These are phyloP conservation scores for Sminthurides aquaticus DNA, from an alignment of 2,888 invertebrate genomes.

Conservation along the genomic window DNA sequence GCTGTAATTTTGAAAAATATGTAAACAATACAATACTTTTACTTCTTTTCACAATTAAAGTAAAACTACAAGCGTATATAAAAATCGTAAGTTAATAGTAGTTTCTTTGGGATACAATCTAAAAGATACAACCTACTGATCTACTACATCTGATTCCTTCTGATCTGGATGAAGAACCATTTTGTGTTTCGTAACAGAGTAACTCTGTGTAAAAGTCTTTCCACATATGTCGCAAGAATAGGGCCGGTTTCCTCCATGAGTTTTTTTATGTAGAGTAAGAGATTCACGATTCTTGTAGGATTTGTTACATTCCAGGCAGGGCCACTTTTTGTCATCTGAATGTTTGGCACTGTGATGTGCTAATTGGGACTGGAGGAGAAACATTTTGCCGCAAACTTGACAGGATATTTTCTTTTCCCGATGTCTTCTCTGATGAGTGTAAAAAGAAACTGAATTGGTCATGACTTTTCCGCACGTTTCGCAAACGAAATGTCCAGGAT, in stretches of 20 bases:
- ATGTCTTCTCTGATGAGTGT: background rate
- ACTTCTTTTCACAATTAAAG: no score
- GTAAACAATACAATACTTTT: no score
- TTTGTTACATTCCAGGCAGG: background rate
- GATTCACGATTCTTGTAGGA: background rate
- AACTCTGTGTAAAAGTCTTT: background rate
- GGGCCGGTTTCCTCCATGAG: background rate
- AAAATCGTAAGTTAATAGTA: no score
- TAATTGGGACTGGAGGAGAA: background rate
- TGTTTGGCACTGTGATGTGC: background rate
- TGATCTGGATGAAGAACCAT: background rate
- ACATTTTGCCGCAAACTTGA: background rate
- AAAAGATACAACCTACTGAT: no score
- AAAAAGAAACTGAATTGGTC: background rate
- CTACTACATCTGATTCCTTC: no score
- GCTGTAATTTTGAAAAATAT: no score
- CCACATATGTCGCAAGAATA: conserved; percentile 5
- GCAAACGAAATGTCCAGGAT: background rate
- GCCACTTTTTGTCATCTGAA: background rate
- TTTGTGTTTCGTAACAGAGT: background rate
- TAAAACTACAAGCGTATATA: no score
- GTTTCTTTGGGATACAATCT: no score
- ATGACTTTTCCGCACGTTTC: background rate
- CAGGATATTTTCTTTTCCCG: background rate
- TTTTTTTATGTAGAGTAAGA: background rate